A percentile compares a stretch with the other conserved stretches of the same genome.
Evolutionary conservation across 2,888 invertebrate genomes (phyloP).

Genomic region (Tetrapedia diversipes): DNA sequence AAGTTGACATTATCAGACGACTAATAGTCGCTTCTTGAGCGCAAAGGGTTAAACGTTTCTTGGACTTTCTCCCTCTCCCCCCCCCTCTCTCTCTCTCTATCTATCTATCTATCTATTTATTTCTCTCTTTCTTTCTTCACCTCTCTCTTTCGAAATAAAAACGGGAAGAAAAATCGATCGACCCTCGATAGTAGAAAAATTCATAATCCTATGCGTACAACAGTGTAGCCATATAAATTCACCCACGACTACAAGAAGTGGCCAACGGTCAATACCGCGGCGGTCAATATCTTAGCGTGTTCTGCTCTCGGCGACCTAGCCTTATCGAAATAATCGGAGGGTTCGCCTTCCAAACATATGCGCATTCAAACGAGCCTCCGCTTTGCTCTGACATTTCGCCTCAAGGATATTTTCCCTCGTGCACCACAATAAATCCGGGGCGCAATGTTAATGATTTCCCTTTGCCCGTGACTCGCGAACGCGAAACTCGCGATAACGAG

Average conservation of each 20-base stretch:
- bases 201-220: slow-evolving; percentile 12
- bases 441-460: slow-evolving; percentile 44
- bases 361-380: slow-evolving; percentile 63
- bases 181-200: background rate
- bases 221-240: slow-evolving; percentile 41
- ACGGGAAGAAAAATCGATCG: background rate
- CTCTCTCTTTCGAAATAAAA: background rate
- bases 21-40: no score
- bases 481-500: background rate
- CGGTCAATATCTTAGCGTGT: slow-evolving; percentile 81
- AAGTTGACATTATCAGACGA: no score
- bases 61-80: no score
- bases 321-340: slow-evolving; percentile 68
- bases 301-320: slow-evolving; percentile 66
- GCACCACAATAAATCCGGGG: slow-evolving; percentile 42
- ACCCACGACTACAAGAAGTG: slow-evolving; percentile 64
- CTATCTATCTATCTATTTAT: no score
- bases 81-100: no score
- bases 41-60: background rate
- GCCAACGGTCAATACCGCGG: slow-evolving; percentile 79
- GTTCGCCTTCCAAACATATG: slow-evolving; percentile 64
- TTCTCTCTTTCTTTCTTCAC: no score
- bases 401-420: slow-evolving; percentile 61
- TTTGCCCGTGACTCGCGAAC: background rate
- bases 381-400: slow-evolving; percentile 65